phyloP scores from a whole-genome alignment of 1,140 invertebrate genomes.

The Gryon sp. region DNA sequence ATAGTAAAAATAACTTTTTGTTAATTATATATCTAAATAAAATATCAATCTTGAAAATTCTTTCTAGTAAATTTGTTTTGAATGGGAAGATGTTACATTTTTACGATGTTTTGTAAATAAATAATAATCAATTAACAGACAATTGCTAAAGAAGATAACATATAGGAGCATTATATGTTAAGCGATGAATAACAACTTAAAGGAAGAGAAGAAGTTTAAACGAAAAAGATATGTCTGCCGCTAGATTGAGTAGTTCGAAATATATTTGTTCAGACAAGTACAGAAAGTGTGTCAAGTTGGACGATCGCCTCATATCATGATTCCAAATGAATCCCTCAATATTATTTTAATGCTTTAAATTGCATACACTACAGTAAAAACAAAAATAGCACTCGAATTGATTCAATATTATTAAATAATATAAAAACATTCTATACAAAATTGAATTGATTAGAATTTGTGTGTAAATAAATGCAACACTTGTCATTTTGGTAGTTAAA shows the following conservation, averaged over 20 bases:
- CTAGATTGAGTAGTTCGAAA: constrained; percentile 47
- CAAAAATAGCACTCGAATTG: neutral
- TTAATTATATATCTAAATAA: too few relatives aligned
- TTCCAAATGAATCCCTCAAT: constrained; percentile 1
- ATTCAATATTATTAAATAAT: too few relatives aligned
- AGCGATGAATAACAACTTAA: constrained; percentile 19
- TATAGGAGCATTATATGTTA: neutral
- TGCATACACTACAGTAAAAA: neutral
- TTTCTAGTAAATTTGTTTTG: too few relatives aligned
- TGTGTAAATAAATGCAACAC: too few relatives aligned
- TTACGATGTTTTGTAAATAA: too few relatives aligned
- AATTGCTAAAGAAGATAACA: constrained; percentile 7
- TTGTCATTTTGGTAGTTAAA: too few relatives aligned
- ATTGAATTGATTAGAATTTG: too few relatives aligned
- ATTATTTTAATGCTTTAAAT: neutral
- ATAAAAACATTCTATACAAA: too few relatives aligned
- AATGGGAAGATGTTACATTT: too few relatives aligned
- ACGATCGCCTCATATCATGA: neutral
- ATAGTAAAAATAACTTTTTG: too few relatives aligned
- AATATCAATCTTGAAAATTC: too few relatives aligned
- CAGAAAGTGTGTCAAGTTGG: constrained; percentile 49
- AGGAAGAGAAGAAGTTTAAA: constrained; percentile 31
- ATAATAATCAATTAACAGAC: too few relatives aligned
- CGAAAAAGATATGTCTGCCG: constrained; percentile 42
- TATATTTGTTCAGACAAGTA: constrained; percentile 35